Base-by-base conservation (phyloP, 2,888 invertebrate species). In the Leptinotarsa haldemani region DNA sequence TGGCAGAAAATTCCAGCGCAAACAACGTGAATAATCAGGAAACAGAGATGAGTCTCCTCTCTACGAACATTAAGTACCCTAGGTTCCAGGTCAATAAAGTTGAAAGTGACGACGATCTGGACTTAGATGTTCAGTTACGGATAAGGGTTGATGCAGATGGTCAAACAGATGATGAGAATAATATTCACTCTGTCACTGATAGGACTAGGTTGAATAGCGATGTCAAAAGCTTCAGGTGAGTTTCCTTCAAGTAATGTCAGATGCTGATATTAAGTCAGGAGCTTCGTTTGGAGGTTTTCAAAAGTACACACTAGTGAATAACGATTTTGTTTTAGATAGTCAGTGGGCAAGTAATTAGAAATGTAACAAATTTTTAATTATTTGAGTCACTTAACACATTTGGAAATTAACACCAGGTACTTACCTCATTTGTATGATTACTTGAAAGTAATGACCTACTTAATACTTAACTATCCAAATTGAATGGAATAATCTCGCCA, bases 171-270 rank as follows among this genome's bases (percentile, higher is more conserved):
- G 82, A 81, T 46, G 87, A 88, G 68, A 89, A 89, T n/a, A 89
- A 80, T 87, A 69, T 90, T 77, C 84, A 85, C 75, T 84, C 89
- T 40, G 84, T 88, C 79, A 90, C 88, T 4, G 90, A 88, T 76
- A 83, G 86, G 78, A 86, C 87, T 9, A 80, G 85, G 73, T 76
- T 88, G 58, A 87, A 87, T 82, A 84, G 86, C 9, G 88, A 90
- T 88, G 92, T 91, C 5, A 94, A 94, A 88, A 95, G 94, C 87
- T 94, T 95, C 87, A 91, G 93, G 93, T 93, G 84, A 83, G 73
- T 74, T 50, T 40, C 9, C 4, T 13, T n/a, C 50, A 13, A 50
- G 3, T 9, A 40, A 40, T 40, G 9, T 0, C 40, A 9, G 40
- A 3, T 50, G 4, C 4, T 50, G 15, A 56, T 56, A 56, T 3